Conservation (phyloP, 2,113 vertebrate species). For the Hipposideros armiger region DNA sequence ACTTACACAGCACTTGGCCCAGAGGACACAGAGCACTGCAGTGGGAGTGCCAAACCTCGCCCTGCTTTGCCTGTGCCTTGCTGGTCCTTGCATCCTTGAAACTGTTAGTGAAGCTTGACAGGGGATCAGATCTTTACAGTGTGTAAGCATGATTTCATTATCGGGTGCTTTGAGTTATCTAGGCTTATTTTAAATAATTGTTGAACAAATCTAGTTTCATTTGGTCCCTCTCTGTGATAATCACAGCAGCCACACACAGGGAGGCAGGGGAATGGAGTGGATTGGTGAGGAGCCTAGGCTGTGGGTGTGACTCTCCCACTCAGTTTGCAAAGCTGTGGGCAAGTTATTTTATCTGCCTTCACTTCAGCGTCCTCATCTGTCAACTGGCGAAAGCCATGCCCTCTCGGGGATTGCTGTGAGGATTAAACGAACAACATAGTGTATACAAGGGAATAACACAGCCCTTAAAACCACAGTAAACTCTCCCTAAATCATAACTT, state of each 20-base stretch:
- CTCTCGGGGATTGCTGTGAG: not conserved
- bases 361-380: not conserved
- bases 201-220: not conserved
- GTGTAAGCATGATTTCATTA: not conserved
- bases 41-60: not conserved
- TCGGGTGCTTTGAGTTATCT: not conserved
- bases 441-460: not conserved
- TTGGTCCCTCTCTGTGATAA: not conserved
- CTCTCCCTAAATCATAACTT: not conserved
- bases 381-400: not conserved
- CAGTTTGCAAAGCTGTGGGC: not conserved
- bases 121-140: not conserved
- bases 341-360: not conserved
- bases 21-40: not conserved
- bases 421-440: not conserved
- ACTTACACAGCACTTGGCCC: not conserved
- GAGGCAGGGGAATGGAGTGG: not conserved
- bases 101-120: not conserved
- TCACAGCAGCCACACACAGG: not conserved
- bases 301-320: not conserved
- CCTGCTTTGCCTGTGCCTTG: not conserved
- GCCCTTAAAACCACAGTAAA: not conserved
- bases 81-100: not conserved
- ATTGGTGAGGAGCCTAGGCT: not conserved
- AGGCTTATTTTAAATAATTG: not conserved